A percentile compares a stretch with the other conserved stretches of the same genome.
phyloP scores from a whole-genome alignment of 1,140 invertebrate species.

The Psilanteris sp. region DNA sequence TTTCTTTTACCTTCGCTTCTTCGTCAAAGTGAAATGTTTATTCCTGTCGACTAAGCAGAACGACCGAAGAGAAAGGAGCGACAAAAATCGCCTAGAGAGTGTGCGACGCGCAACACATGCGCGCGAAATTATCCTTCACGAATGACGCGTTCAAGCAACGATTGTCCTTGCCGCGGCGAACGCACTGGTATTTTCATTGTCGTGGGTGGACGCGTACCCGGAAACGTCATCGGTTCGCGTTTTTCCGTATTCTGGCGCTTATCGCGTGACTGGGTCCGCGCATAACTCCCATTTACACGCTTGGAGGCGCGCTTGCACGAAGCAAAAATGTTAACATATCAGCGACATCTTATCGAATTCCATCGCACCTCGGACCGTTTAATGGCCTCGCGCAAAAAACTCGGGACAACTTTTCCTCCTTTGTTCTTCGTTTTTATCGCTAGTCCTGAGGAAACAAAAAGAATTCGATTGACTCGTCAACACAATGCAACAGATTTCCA shows the following conservation, averaged over 20 bases:
- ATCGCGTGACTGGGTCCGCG: slow-evolving; percentile 66
- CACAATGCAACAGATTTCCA: too few species aligned
- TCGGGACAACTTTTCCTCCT: too few species aligned
- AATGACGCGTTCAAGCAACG: slow-evolving; percentile 26
- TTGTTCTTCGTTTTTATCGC: slow-evolving; percentile 6
- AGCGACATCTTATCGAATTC: slow-evolving; percentile 65
- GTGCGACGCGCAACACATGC: neutral
- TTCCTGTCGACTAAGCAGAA: slow-evolving; percentile 50
- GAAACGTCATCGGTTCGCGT: slow-evolving; percentile 29
- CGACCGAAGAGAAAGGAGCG: slow-evolving; percentile 44
- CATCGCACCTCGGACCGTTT: slow-evolving; percentile 41
- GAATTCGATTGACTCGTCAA: too few species aligned
- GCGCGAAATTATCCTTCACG: slow-evolving; percentile 54
- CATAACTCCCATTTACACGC: slow-evolving; percentile 75
- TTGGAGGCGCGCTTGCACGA: slow-evolving; percentile 55
- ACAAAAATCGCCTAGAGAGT: slow-evolving; percentile 30
- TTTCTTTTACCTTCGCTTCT: slow-evolving; percentile 31
- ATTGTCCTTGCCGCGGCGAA: slow-evolving; percentile 60
- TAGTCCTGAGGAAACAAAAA: neutral
- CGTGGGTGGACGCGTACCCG: slow-evolving; percentile 8
- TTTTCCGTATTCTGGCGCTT: slow-evolving; percentile 54
- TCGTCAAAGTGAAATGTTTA: slow-evolving; percentile 39
- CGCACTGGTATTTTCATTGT: too few species aligned
- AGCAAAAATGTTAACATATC: slow-evolving; percentile 61
- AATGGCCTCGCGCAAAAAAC: too few species aligned